A percentile compares a stretch with the other conserved stretches of the same genome.
These are phyloP conservation scores for Enteromius argenteus DNA, from an alignment of 2,797 vertebrate genomes.

Conservation along the genomic window DNA sequence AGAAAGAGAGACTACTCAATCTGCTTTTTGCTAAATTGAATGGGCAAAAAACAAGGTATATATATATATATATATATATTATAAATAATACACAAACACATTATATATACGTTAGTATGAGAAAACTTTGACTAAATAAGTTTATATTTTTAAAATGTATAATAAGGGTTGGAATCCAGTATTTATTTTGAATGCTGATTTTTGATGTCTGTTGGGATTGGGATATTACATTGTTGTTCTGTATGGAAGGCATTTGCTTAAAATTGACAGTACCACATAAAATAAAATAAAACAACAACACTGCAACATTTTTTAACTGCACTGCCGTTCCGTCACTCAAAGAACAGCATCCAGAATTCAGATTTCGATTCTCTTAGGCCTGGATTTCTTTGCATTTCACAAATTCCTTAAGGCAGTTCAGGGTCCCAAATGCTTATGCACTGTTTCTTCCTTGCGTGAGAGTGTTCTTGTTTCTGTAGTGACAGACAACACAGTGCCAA, in stretches of 20 bases:
- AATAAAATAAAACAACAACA: background rate
- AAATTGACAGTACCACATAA: background rate
- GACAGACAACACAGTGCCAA: background rate
- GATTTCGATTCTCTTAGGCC: background rate
- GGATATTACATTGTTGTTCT: background rate
- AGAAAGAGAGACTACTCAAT: slow-evolving; percentile 87
- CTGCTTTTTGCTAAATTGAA: slow-evolving; percentile 94
- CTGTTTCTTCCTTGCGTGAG: background rate
- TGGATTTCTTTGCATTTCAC: background rate
- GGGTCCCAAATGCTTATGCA: background rate
- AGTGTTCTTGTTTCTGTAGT: background rate
- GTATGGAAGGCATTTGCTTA: background rate
- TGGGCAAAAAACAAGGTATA: slow-evolving; percentile 75
- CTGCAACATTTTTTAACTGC: background rate
- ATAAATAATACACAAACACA: background rate
- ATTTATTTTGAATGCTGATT: background rate
- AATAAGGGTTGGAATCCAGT: background rate
- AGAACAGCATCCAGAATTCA: slow-evolving; percentile 1
- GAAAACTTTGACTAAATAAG: background rate
- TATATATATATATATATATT: background rate
- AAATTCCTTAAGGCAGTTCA: background rate
- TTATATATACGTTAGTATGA: background rate
- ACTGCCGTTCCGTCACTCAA: background rate
- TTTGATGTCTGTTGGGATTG: background rate
- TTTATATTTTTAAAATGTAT: background rate